These are phyloP conservation scores for Eubucco bourcierii DNA, from an alignment of 2,113 vertebrate genomes.

Conservation along the genomic window DNA sequence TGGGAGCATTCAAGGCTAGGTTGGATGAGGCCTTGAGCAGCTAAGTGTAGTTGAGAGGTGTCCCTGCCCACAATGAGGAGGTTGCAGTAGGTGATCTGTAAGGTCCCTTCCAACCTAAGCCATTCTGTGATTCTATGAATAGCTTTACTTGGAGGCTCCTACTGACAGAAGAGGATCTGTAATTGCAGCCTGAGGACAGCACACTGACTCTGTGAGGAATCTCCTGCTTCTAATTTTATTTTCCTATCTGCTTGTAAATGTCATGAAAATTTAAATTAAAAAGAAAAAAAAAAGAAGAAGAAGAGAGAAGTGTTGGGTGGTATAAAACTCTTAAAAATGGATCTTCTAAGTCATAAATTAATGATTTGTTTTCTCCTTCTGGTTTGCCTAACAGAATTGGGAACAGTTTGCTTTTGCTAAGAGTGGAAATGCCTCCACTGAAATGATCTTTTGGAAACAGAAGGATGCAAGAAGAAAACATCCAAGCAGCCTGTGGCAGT, in stretches of 20 bases:
- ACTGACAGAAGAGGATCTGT: background rate
- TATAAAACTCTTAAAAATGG: background rate
- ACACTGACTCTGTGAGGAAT: background rate
- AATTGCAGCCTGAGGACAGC: background rate
- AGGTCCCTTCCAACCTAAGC: no score
- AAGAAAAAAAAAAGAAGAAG: no score
- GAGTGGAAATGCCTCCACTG: background rate
- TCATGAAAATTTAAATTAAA: background rate
- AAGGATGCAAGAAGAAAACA: background rate
- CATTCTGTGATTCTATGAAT: background rate
- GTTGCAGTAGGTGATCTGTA: background rate
- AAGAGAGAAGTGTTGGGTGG: background rate
- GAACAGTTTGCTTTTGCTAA: conserved; percentile 11
- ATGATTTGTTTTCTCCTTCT: conserved; percentile 38
- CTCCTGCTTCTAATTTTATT: conserved; percentile 44
- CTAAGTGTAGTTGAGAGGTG: no score
- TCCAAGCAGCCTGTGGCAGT: background rate
- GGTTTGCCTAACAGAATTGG: background rate
- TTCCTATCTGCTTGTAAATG: background rate
- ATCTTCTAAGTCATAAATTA: conserved; percentile 28
- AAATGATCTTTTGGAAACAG: background rate
- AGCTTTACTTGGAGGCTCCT: background rate
- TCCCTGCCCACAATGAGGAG: no score
- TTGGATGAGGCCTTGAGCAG: no score
- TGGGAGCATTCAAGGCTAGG: no score